Percentiles rank a stretch among this genome's conserved stretches.
Conservation (phyloP, 2,113 vertebrate genomes). For the Engystomops pustulosus region DNA sequence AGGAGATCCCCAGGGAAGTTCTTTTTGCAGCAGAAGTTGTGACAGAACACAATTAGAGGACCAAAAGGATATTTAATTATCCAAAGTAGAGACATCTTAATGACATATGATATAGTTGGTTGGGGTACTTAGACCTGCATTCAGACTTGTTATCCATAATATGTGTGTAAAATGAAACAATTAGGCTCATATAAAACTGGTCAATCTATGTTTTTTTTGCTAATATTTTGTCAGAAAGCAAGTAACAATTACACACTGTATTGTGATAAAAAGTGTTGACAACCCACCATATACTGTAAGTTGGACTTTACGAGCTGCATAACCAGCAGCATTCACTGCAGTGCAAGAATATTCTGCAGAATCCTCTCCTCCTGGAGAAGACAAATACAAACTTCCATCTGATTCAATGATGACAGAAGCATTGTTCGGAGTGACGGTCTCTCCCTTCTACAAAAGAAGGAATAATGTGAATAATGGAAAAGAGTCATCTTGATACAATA, state of each 20-base stretch:
- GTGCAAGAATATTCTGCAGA: conserved; percentile 91
- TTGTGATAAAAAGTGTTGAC: background rate
- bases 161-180: too few species aligned
- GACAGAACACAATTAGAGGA: too few species aligned
- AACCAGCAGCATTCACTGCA: conserved; percentile 89
- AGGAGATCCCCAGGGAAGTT: too few species aligned
- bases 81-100: too few species aligned
- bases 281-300: conserved; percentile 92
- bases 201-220: too few species aligned
- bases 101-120: too few species aligned
- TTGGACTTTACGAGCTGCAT: conserved; percentile 88
- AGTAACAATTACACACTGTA: background rate
- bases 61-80: too few species aligned
- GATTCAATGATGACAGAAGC: conserved; percentile 77
- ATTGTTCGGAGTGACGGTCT: conserved; percentile 75
- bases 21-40: too few species aligned
- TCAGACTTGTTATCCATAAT: too few species aligned
- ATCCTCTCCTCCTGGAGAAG: conserved; percentile 84
- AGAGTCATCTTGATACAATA: background rate
- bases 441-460: conserved; percentile 78
- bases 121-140: too few species aligned
- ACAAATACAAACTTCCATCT: conserved; percentile 84
- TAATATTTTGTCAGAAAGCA: too few species aligned
- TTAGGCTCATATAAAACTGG: too few species aligned
- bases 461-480: background rate